Base-by-base conservation (phyloP, 2,113 vertebrate species). In the Hypomesus transpacificus region DNA sequence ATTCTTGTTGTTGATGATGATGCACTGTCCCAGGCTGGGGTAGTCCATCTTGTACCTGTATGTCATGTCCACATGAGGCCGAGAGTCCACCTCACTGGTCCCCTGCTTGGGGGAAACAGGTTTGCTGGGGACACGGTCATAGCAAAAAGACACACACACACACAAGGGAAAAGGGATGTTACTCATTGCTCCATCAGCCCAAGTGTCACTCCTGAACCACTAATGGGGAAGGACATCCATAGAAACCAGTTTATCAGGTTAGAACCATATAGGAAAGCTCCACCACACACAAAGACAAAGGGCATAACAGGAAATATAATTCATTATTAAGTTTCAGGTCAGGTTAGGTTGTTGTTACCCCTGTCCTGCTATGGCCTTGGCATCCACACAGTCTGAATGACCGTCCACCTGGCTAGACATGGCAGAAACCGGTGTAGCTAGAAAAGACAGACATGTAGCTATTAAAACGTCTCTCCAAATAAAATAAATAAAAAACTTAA, bases 1-100 rank as follows among this genome's bases (percentile, higher is more conserved):
- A 76, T 95, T 93, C 85, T 95, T 95, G 76, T 95, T 95, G 82
- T 95, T 95, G 83, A 95, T 90, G 72, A 95, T 91, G 62, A 95
- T 0, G 64, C 94, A 95, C 8, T 90, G 22, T 3, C 94, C 94
- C 85, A 92, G 87, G 75, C 90, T 87, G 31, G 91, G 90, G 74
- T 91, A 93, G 84, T 94, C 91, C 91, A 93, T 93, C 77, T 85
- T 91, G 74, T 95, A 95, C 21, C 51, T 53, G 58, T 76, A 76
- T 46, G 39, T 46, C n/a, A 3, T 31, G 68, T 85, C 69, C 20
- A 21, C 51, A 11, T 0, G 9, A 18, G 64, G 52, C 52, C 72
- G 71, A 1, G 68, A 54, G 63, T 83, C 79, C 1, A 50, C 61
- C 8, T 61, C 52, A 51, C 39, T 46, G 59, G 4, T 73, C 24